These are phyloP conservation scores for Proterorhinus semilunaris DNA, from an alignment of 2,113 vertebrate genomes.

Conservation along the genomic window DNA sequence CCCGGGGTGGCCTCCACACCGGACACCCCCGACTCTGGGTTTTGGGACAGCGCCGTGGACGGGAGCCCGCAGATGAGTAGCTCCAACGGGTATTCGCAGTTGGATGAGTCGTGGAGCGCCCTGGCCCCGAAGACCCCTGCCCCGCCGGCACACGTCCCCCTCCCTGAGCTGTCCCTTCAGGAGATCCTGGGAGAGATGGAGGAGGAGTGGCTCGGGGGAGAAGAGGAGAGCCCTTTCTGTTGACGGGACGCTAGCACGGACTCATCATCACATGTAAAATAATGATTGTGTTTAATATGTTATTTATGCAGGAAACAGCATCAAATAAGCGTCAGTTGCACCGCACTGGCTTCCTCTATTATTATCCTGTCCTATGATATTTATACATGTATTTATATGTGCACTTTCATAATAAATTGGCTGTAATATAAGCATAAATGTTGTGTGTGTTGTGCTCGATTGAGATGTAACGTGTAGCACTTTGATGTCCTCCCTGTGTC, in stretches of 20 bases:
- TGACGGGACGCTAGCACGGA: background rate
- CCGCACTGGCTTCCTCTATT: background rate
- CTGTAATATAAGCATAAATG: constrained; percentile 10
- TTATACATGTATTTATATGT: constrained; percentile 46
- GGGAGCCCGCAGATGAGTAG: constrained; percentile 23
- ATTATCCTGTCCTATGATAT: constrained; percentile 22
- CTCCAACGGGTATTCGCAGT: constrained; percentile 16
- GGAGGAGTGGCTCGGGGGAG: constrained; percentile 64
- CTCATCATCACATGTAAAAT: background rate
- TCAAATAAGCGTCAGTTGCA: background rate
- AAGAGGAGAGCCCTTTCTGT: constrained; percentile 13
- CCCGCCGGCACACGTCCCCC: constrained; percentile 24
- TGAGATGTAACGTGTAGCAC: too few relatives aligned
- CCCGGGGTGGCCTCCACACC: constrained; percentile 48
- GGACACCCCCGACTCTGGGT: constrained; percentile 65
- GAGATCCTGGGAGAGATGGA: constrained; percentile 71
- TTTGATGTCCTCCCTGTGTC: too few relatives aligned
- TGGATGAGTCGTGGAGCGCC: constrained; percentile 46
- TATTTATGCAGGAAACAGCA: too few relatives aligned
- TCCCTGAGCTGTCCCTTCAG: constrained; percentile 71
- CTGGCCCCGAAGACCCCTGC: background rate
- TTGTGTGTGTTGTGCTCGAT: background rate
- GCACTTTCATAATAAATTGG: constrained; percentile 61
- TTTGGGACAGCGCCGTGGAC: constrained; percentile 55
- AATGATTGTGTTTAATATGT: background rate